phyloP scores from a whole-genome alignment of 2,113 vertebrate genomes.

The Podarcis cretensis region DNA sequence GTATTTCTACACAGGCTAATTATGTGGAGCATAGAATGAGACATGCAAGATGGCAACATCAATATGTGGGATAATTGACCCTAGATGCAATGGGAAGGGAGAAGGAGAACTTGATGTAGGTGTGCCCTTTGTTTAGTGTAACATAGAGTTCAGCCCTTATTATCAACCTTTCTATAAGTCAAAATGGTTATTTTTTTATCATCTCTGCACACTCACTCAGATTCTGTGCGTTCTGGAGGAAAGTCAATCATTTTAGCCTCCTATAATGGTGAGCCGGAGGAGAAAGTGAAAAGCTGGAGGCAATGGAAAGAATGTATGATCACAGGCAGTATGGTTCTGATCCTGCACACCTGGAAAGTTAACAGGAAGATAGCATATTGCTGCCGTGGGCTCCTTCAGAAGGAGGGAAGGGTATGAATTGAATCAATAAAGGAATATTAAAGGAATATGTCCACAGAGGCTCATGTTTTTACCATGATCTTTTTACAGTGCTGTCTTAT shows the following conservation, averaged over 20 bases:
- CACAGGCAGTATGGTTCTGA: background rate
- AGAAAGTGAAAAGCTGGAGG: background rate
- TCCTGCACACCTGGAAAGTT: background rate
- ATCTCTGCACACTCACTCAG: background rate
- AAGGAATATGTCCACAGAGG: too few relatives aligned
- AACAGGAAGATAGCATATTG: background rate
- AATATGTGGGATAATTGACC: background rate
- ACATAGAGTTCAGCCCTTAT: background rate
- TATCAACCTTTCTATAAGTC: background rate
- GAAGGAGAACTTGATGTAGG: background rate
- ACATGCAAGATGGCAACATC: background rate
- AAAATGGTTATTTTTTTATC: background rate
- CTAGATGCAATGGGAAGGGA: too few relatives aligned
- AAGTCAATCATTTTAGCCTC: background rate
- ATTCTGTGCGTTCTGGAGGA: background rate
- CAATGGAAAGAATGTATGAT: too few relatives aligned
- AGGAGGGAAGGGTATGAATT: too few relatives aligned
- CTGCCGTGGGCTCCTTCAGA: background rate
- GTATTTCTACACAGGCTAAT: background rate
- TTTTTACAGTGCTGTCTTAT: too few relatives aligned
- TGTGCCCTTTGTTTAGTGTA: too few relatives aligned
- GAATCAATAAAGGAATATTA: too few relatives aligned
- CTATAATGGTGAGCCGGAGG: background rate
- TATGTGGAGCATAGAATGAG: background rate
- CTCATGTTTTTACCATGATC: too few relatives aligned